Base-by-base conservation (phyloP, 1,140 invertebrate genomes). In the Philaenus spumarius region DNA sequence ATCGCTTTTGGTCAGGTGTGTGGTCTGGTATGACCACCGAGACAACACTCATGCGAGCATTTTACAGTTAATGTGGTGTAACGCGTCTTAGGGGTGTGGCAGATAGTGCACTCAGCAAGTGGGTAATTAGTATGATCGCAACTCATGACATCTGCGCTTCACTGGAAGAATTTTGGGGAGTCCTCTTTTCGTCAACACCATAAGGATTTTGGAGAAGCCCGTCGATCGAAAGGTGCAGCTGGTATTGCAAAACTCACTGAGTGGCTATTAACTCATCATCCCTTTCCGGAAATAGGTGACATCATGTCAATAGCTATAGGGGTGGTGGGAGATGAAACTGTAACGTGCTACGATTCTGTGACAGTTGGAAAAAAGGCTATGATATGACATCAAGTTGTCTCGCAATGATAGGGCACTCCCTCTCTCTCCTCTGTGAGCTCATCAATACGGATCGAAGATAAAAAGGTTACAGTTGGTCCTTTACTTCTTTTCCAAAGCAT, bases 111-210 rank as follows among this genome's bases (percentile, higher is more conserved):
- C n/a, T n/a, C n/a, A n/a, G n/a, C n/a, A n/a, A n/a, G n/a, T n/a
- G n/a, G n/a, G n/a, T n/a, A n/a, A n/a, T n/a, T n/a, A n/a, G n/a
- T n/a, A n/a, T n/a, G n/a, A n/a, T n/a, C n/a, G n/a, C n/a, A n/a
- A 39, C 1, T 30, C 17, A 11, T 39, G 11, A 15, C 54, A 24
- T 43, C 55, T 3, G 45, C 59, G 1, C 35, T 37, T 46, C 51
- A 62, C 47, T 66, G 14, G 57, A 67, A 42, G 24, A 64, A 30
- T 68, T 64, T 58, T 58, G 57, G 46, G 43, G 39, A 12, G 19
- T 63, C 23, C 20, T 20, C n/a, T 50, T 23, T 15, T 17, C 17
- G n/a, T 23, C 47, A 4, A n/a, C n/a, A n/a, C n/a, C n/a, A n/a
- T n/a, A n/a, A n/a, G n/a, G n/a, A 23, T 15, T 19, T 15, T 20